Percentiles rank a stretch among this genome's conserved stretches.
phyloP scores from a whole-genome alignment of 2,888 invertebrate genomes.

The Sinotaia quadrata region DNA sequence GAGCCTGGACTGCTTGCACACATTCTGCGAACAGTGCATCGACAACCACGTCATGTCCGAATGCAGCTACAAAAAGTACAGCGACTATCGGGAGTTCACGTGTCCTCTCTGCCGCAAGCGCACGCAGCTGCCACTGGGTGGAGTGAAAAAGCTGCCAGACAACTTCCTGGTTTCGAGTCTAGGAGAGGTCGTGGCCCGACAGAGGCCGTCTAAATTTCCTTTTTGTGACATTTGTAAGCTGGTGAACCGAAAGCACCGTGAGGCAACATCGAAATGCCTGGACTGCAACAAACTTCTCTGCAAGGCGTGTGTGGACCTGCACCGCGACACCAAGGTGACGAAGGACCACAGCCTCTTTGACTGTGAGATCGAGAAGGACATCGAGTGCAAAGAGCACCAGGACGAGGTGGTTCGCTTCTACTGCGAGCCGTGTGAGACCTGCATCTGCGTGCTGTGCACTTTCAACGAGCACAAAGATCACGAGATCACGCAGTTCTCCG shows the following conservation, averaged over 20 bases:
- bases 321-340: slow-evolving; percentile 71
- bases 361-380: slow-evolving; percentile 72
- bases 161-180: slow-evolving; percentile 73
- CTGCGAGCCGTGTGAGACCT: slow-evolving; percentile 72
- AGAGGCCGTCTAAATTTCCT: slow-evolving; percentile 70
- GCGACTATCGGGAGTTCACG: slow-evolving; percentile 72
- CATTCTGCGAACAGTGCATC: slow-evolving; percentile 71
- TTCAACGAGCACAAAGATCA: slow-evolving; percentile 72
- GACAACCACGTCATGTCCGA: slow-evolving; percentile 65
- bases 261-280: slow-evolving; percentile 71
- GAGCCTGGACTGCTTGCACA: slow-evolving; percentile 72
- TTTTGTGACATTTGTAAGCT: slow-evolving; percentile 73
- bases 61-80: slow-evolving; percentile 72
- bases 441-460: slow-evolving; percentile 72
- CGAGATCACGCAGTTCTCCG: slow-evolving; percentile 68
- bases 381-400: slow-evolving; percentile 72
- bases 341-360: slow-evolving; percentile 72
- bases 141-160: slow-evolving; percentile 73
- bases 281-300: slow-evolving; percentile 73
- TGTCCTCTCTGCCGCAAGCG: slow-evolving; percentile 73
- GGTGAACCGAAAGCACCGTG: slow-evolving; percentile 68
- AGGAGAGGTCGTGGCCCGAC: slow-evolving; percentile 66
- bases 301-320: slow-evolving; percentile 69
- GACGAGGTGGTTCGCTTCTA: slow-evolving; percentile 72
- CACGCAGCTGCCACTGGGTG: slow-evolving; percentile 72